A percentile compares a stretch with the other conserved stretches of the same genome.
Evolutionary conservation across 2,113 vertebrate genomes (phyloP).

Genomic region (Conger conger): DNA sequence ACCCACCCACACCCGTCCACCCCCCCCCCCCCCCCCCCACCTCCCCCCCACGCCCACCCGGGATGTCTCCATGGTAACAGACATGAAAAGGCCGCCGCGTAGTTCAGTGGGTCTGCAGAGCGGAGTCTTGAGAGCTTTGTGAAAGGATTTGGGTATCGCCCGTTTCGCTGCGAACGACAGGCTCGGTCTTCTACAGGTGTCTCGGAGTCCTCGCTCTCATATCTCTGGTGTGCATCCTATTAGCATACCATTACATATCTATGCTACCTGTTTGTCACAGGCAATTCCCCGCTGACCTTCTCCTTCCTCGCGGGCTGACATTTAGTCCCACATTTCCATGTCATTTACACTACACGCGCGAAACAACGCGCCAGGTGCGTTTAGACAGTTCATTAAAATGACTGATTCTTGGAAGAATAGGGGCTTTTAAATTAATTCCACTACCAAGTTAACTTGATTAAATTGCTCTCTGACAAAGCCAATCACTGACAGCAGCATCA

Average conservation of each 20-base stretch:
- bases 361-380: constrained; percentile 14
- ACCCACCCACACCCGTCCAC: background rate
- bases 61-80: constrained; percentile 56
- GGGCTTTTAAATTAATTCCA: constrained; percentile 29
- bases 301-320: constrained; percentile 1
- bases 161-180: background rate
- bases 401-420: constrained; percentile 36
- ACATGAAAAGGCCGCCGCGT: constrained; percentile 37
- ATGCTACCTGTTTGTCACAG: background rate
- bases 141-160: background rate
- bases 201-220: background rate
- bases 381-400: constrained; percentile 48
- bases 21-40: background rate
- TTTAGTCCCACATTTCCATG: constrained; percentile 26
- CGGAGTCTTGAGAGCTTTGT: background rate
- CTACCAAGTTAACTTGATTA: constrained; percentile 42
- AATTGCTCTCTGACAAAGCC: background rate
- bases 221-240: background rate
- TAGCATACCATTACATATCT: background rate
- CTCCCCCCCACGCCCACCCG: constrained; percentile 25
- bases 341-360: background rate
- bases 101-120: background rate
- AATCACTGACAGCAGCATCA: background rate
- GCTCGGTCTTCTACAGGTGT: background rate
- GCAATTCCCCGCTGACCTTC: constrained; percentile 1